Base-by-base conservation (phyloP, 2,888 invertebrate genomes). In the Nomada ruficornis region DNA sequence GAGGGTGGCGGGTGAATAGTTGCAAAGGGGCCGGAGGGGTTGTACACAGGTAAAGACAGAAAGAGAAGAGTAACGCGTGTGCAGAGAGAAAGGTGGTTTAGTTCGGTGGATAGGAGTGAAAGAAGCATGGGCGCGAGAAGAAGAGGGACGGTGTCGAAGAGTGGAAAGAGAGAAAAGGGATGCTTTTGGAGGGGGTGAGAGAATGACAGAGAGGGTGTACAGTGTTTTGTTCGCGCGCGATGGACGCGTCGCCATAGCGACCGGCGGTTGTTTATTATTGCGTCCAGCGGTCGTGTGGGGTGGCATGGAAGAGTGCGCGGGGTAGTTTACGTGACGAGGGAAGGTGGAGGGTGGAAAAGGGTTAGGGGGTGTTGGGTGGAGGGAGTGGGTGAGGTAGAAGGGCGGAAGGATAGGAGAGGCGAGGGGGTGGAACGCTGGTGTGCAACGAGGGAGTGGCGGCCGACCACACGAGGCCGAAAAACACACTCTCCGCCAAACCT, bases 211-310 rank as follows among this genome's bases (percentile, higher is more conserved):
- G 80, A 81, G 84, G 73, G 79, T 74, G 75, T 64, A 52, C 82
- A 88, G 90, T 92, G 93, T 93, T 93, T 93, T 91, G 93, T 93
- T 92, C 91, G 92, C 91, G 91, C 90, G 92, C 92, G 91, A 92
- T 90, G 91, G 90, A 92, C 92, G 91, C 91, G 93, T 93, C 91
- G 89, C 93, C 93, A 93, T 93, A 90, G 93, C 91, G 90, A 93
- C 93, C 91, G 90, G 91, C 89, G 91, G 91, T 93, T 94, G 93
- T 94, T 93, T 94, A 93, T 94, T 93, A 93, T 93, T 93, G 93
- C 93, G 91, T 91, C 92, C 91, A 91, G 91, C 88, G 89, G 90
- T 88, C 87, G 87, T 84, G 73, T 79, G 69, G 83, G 72, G 79
- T 54, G 83, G 76, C 44, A 42, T 57, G 67, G 69, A 70, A 55